Base-by-base conservation (phyloP, 2,113 vertebrate genomes). In the Nannospalax galili region DNA sequence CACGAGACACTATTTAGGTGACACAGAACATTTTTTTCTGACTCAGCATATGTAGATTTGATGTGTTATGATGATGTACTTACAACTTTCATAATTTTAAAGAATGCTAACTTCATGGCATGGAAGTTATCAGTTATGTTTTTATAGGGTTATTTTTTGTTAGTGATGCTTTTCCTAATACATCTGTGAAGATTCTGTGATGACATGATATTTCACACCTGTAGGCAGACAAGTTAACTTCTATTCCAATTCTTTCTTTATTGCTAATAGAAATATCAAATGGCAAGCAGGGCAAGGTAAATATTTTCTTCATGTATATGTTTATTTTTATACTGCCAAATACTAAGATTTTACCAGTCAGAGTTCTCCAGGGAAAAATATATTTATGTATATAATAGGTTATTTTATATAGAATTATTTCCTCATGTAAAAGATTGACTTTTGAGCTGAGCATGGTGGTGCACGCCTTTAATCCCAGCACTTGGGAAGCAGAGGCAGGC, bases 241-340 rank as follows among this genome's bases (percentile, higher is more conserved):
- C 58, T 28, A 69, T 79, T 95, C 84, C 1, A 77, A 64, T 74
- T 89, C 80, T 58, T 67, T 90, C 24, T 6, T 74, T 90, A 91
- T 20, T 74, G 12, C 24, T 90, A 65, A 79, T 62, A 93, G 24
- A 90, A 92, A 67, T 79, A 48, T 58, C 56, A 94, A 73, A 93
- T 3, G 70, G 32, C 15, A 64, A 89, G 30, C 9, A 93, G 52
- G 86, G 28, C 5, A 70, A 52, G 26, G 24, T 64, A 60, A 8
- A 64, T 32, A 15, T 45, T 96, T 94, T 91, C 22, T 58, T 45
- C 84, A 28, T 26, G 30, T 80, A 14, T 48, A 15, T 64, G 58
- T 85, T 40, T 35, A 35, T 79, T 93, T 82, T 84, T 85, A 64
- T 0, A 52, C 16, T 48, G 78, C 7, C 22, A 62, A 37, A 48